phyloP scores from a whole-genome alignment of 2,113 vertebrate species.

The Athene cunicularia region DNA sequence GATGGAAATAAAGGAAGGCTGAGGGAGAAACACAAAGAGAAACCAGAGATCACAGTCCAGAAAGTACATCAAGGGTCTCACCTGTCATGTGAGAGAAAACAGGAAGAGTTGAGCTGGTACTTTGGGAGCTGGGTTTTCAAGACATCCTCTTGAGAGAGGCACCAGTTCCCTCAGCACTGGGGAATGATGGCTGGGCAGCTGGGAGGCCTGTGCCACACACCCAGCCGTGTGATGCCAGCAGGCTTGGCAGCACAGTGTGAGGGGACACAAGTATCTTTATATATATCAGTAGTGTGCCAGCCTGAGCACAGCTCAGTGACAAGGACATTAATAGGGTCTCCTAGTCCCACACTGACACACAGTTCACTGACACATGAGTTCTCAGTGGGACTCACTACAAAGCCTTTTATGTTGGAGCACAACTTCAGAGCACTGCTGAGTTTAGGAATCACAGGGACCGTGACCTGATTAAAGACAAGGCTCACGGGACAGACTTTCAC shows the following conservation, averaged over 20 bases:
- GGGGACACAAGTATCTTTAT: not conserved
- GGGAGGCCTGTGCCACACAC: not conserved
- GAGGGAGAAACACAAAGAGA: not conserved
- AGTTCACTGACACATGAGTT: no score
- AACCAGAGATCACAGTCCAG: not conserved
- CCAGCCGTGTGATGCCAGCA: rapidly evolving
- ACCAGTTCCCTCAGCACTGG: not conserved
- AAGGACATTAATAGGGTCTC: not conserved
- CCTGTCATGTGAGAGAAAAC: not conserved
- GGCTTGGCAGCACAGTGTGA: not conserved
- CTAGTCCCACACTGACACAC: no score
- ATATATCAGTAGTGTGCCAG: not conserved
- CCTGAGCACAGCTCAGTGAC: not conserved
- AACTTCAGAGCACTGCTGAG: not conserved
- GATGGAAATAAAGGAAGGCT: not conserved
- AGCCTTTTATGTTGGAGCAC: not conserved
- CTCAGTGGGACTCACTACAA: no score
- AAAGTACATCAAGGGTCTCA: not conserved
- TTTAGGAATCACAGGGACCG: not conserved
- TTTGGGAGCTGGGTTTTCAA: not conserved
- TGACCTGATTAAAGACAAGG: not conserved
- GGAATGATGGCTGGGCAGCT: not conserved
- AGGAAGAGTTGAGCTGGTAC: not conserved
- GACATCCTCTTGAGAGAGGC: not conserved
- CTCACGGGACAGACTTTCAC: not conserved